Percentiles rank a stretch among this genome's conserved stretches.
Evolutionary conservation across 2,888 invertebrate genomes (phyloP).

Genomic region (Heliconius ethilla): DNA sequence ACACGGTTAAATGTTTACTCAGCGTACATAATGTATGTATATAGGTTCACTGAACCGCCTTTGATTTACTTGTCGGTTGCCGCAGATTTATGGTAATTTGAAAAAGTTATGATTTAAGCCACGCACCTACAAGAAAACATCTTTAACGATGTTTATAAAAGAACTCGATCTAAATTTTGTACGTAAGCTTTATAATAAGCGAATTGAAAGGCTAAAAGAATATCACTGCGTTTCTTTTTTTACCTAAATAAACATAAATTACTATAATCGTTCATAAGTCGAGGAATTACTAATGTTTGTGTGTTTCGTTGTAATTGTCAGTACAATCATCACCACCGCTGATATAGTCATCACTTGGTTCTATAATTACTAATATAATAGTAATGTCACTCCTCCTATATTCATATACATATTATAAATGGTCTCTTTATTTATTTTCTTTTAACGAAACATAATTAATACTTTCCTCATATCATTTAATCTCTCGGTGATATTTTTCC

Average conservation of each 20-base stretch:
- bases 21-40: constrained; percentile 34
- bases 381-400: not conserved
- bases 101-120: constrained; percentile 63
- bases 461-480: not conserved
- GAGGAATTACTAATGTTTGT: not conserved
- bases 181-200: not conserved
- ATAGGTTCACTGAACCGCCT: constrained; percentile 35
- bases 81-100: constrained; percentile 61
- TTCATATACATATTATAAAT: too few species aligned
- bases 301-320: not conserved
- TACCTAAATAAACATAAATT: not conserved
- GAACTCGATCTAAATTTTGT: constrained; percentile 2
- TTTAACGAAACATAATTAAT: not conserved
- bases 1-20: constrained; percentile 23
- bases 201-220: not conserved
- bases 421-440: not conserved
- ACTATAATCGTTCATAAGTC: not conserved
- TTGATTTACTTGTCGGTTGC: constrained; percentile 41
- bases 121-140: constrained; percentile 45
- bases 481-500: not conserved
- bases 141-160: constrained; percentile 34
- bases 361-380: not conserved
- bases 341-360: not conserved
- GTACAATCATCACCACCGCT: not conserved
- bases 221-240: not conserved